Evolutionary conservation across 2,888 invertebrate species (phyloP).

Genomic region (Crepidodera aurea): DNA sequence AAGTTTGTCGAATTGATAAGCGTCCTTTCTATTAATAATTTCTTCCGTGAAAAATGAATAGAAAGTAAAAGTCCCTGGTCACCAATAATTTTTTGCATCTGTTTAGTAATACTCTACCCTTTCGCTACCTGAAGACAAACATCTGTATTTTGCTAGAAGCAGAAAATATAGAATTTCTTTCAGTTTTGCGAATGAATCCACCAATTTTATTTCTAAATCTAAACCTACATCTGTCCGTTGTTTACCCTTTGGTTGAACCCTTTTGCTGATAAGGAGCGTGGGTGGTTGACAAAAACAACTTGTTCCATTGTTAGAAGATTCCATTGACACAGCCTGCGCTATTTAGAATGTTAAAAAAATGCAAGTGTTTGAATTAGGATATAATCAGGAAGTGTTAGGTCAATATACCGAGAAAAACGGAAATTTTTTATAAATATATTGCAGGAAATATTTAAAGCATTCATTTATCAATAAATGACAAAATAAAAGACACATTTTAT

Average conservation of each 20-base stretch:
- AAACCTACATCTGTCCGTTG: constrained; percentile 46
- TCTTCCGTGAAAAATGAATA: constrained; percentile 16
- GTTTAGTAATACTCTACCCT: constrained; percentile 45
- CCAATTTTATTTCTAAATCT: constrained; percentile 35
- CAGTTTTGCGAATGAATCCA: constrained; percentile 49
- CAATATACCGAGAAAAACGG: too few species aligned
- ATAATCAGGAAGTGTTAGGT: background rate
- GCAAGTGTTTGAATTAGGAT: constrained; percentile 10
- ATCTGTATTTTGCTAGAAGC: constrained; percentile 53
- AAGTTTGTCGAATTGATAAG: constrained; percentile 33
- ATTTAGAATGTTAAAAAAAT: constrained; percentile 16
- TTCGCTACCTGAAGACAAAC: constrained; percentile 49
- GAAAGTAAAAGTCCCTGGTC: constrained; percentile 44
- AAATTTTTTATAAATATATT: too few species aligned
- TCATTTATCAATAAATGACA: too few species aligned
- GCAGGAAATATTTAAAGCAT: too few species aligned
- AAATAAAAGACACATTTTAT: too few species aligned
- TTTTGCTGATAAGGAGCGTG: constrained; percentile 49
- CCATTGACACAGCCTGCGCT: constrained; percentile 20
- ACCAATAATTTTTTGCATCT: constrained; percentile 45
- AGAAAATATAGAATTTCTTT: constrained; percentile 52
- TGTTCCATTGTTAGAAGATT: constrained; percentile 37
- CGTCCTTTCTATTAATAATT: constrained; percentile 28
- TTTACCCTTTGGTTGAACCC: constrained; percentile 47
- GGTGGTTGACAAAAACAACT: constrained; percentile 48